Evolutionary conservation across 2,797 vertebrate genomes (phyloP).

Genomic region (Scomberomorus guttatus): DNA sequence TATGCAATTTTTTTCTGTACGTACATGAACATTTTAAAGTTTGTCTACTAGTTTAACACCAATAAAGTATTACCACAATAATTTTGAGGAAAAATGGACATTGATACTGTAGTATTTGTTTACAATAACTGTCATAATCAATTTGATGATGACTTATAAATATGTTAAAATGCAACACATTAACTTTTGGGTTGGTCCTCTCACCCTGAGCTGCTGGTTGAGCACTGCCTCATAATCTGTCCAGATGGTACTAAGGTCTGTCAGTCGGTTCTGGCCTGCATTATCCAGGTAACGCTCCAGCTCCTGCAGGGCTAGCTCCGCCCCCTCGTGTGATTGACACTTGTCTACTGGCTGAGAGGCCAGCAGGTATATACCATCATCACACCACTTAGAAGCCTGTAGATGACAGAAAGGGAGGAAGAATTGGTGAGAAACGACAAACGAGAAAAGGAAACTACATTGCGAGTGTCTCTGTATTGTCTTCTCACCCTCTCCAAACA

Average conservation of each 20-base stretch:
- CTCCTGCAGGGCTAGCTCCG: slow-evolving; percentile 95
- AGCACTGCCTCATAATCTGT: slow-evolving; percentile 91
- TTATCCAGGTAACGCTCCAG: slow-evolving; percentile 94
- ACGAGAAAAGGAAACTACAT: not conserved
- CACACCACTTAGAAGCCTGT: slow-evolving; percentile 94
- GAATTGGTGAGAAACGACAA: slow-evolving; percentile 1
- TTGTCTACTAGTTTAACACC: too few species aligned
- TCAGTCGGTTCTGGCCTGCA: slow-evolving; percentile 87
- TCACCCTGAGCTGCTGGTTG: slow-evolving; percentile 91
- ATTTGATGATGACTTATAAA: not conserved
- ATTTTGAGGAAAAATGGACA: too few species aligned
- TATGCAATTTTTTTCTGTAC: not conserved
- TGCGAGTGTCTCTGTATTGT: not conserved
- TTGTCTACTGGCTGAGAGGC: slow-evolving; percentile 97
- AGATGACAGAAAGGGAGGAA: not conserved
- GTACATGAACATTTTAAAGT: too few species aligned
- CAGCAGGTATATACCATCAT: slow-evolving; percentile 96
- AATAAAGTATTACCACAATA: too few species aligned
- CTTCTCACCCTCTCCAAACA: slow-evolving; percentile 89
- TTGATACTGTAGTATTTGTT: too few species aligned
- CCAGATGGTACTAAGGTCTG: slow-evolving; percentile 87
- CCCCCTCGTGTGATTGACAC: slow-evolving; percentile 97
- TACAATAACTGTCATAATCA: not conserved
- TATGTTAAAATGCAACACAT: slow-evolving; percentile 5
- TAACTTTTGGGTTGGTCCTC: not conserved